Evolutionary conservation across 2,113 vertebrate species (phyloP).

Genomic region (Pygoscelis antarcticus): DNA sequence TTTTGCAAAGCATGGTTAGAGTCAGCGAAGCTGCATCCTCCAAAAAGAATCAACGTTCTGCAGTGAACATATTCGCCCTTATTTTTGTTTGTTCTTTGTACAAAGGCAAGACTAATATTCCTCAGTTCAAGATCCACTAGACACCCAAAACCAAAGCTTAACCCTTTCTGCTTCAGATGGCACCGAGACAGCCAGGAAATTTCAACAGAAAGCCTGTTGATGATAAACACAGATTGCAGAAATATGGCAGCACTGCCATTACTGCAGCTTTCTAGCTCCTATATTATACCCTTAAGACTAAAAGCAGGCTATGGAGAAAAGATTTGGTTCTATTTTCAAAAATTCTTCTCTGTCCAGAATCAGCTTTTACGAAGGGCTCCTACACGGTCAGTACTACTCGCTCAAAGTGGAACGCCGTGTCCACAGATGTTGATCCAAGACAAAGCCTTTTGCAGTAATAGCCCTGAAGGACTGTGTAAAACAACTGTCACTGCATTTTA

Average conservation of each 20-base stretch:
- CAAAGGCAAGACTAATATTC: background rate
- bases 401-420: fast-evolving
- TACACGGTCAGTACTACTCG: fast-evolving
- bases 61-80: background rate
- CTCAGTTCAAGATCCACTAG: background rate
- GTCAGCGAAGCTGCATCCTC: background rate
- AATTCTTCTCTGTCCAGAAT: background rate
- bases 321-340: background rate
- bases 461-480: background rate
- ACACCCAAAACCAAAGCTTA: background rate
- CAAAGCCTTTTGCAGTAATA: background rate
- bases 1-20: background rate
- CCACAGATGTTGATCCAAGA: background rate
- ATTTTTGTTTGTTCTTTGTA: background rate
- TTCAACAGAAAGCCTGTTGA: background rate
- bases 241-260: fast-evolving
- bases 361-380: background rate
- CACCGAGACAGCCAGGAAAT: background rate
- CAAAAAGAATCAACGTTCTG: background rate
- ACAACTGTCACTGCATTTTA: background rate
- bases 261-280: background rate
- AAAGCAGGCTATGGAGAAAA: background rate
- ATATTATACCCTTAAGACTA: fast-evolving
- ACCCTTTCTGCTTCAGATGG: background rate
- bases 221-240: background rate